Percentiles rank a stretch among this genome's conserved stretches.
Conservation (phyloP, 2,888 invertebrate genomes). For the Ectemnius lituratus region DNA sequence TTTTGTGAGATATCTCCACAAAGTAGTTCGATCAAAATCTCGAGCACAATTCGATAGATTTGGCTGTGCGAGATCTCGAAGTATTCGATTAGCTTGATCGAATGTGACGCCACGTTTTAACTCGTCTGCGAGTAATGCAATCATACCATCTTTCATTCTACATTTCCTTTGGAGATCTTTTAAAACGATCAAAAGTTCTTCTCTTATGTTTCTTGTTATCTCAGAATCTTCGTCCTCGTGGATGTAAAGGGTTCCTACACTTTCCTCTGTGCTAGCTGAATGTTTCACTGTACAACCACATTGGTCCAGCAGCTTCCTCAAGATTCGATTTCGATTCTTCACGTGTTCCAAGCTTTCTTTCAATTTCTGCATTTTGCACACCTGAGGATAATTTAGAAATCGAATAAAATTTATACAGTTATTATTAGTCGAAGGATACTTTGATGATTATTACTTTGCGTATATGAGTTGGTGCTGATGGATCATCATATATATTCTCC, state of each 20-base stretch:
- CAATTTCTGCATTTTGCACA: conserved; percentile 42
- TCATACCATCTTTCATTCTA: conserved; percentile 54
- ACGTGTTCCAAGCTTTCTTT: conserved; percentile 48
- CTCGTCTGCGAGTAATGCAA: conserved; percentile 49
- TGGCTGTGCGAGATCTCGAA: conserved; percentile 24
- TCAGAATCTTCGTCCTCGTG: background rate
- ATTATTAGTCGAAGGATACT: too few relatives aligned
- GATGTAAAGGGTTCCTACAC: background rate
- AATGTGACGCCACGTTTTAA: conserved; percentile 30
- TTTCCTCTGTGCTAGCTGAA: background rate
- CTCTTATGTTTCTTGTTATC: conserved; percentile 20
- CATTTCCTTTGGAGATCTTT: conserved; percentile 50
- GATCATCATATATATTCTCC: too few relatives aligned
- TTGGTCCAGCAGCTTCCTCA: conserved; percentile 31
- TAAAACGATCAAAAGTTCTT: conserved; percentile 39
- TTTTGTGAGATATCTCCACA: conserved; percentile 40
- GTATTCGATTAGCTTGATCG: conserved; percentile 32
- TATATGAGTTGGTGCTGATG: too few relatives aligned
- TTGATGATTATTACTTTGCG: too few relatives aligned
- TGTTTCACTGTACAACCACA: background rate
- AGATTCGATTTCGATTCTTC: conserved; percentile 50
- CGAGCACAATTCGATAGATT: conserved; percentile 8
- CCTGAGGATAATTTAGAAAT: conserved; percentile 11
- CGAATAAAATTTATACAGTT: too few relatives aligned
- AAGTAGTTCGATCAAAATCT: conserved; percentile 45